Conservation (phyloP, 2,888 invertebrate genomes). For the Orchestes rusci region DNA sequence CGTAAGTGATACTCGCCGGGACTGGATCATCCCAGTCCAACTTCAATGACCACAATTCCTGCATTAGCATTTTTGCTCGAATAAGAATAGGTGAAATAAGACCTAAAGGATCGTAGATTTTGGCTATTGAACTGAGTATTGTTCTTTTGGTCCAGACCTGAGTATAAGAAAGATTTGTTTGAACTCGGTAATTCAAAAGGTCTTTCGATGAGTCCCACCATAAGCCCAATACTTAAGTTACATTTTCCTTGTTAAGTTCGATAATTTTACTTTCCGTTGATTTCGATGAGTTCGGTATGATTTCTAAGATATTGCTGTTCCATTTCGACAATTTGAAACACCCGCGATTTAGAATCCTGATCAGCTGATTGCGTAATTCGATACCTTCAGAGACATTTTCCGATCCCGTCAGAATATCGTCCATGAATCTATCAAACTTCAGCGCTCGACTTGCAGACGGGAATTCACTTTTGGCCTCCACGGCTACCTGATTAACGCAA, state of each 20-base stretch:
- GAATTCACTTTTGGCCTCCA: too few species aligned
- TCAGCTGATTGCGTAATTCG: neutral
- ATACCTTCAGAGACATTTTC: neutral
- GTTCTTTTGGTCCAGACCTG: neutral
- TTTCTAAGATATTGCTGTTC: neutral
- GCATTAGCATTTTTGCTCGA: conserved; percentile 1
- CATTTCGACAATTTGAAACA: neutral
- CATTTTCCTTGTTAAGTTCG: neutral
- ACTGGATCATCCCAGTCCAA: neutral
- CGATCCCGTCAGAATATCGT: neutral
- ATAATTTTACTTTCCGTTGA: neutral
- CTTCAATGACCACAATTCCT: neutral
- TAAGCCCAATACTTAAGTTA: neutral
- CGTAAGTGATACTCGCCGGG: neutral
- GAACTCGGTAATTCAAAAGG: neutral
- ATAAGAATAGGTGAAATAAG: neutral
- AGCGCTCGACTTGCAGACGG: too few species aligned
- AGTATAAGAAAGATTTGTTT: neutral
- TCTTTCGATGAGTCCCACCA: too few species aligned
- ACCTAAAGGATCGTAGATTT: conserved; percentile 1
- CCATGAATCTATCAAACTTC: too few species aligned
- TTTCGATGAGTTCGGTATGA: neutral
- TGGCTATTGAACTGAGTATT: neutral
- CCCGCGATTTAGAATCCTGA: neutral
- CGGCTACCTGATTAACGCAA: neutral